phyloP scores from a whole-genome alignment of 92 coral and sea anemone genomes.

The Palythoa grandiflora region DNA sequence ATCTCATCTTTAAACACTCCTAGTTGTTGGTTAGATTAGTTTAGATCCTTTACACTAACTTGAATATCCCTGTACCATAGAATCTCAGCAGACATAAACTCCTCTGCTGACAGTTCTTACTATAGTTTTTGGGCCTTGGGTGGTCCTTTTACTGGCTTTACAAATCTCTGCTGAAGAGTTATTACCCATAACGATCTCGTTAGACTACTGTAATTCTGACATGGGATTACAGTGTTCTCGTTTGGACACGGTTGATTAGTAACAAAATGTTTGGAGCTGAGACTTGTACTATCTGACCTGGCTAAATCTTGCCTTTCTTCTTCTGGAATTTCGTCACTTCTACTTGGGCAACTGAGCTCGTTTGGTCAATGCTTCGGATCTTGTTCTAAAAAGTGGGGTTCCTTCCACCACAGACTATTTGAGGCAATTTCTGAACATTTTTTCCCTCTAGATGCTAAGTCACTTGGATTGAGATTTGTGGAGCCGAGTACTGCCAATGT shows the following conservation, averaged over 20 bases:
- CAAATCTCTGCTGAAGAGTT: conserved; percentile 45
- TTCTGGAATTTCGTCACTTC: conserved; percentile 1
- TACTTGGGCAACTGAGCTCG: not conserved
- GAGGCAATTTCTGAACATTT: conserved; percentile 37
- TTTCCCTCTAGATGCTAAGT: conserved; percentile 49
- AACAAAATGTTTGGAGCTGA: conserved; percentile 5
- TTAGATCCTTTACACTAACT: conserved; percentile 21
- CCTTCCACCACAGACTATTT: conserved; percentile 43
- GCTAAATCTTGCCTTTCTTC: not conserved
- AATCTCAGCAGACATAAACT: conserved; percentile 23
- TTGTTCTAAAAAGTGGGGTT: conserved; percentile 25
- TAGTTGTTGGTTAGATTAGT: conserved; percentile 25
- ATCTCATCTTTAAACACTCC: conserved; percentile 17
- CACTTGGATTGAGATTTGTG: conserved; percentile 55
- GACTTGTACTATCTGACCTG: not conserved
- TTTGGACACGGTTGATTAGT: not conserved
- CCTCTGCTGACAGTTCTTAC: conserved; percentile 14
- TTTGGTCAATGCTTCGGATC: conserved; percentile 26
- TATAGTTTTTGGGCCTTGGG: not conserved
- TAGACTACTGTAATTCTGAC: conserved; percentile 40
- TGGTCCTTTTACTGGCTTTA: conserved; percentile 19
- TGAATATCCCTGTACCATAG: conserved; percentile 36
- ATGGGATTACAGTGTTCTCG: conserved; percentile 14
- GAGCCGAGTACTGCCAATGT: conserved; percentile 50
- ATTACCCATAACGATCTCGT: conserved; percentile 47